Conservation (phyloP, 2,113 vertebrate genomes). For the Dascyllus trimaculatus region DNA sequence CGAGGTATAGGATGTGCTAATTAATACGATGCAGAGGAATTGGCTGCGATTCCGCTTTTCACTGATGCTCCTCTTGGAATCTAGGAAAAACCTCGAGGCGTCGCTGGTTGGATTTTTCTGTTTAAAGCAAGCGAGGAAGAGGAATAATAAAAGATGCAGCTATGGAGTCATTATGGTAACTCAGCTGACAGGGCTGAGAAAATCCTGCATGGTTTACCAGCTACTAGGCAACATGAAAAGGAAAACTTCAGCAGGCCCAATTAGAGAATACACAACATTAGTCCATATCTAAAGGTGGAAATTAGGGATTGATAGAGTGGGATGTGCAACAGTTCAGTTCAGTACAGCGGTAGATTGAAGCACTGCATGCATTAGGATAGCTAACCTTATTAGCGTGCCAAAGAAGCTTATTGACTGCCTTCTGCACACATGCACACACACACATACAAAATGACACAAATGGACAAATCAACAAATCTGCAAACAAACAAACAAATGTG, state of each 20-base stretch:
- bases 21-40: conserved; percentile 30
- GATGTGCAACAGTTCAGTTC: neutral
- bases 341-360: neutral
- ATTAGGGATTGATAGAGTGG: neutral
- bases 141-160: conserved; percentile 27
- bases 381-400: conserved; percentile 62
- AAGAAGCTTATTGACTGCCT: conserved; percentile 67
- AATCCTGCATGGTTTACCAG: conserved; percentile 14
- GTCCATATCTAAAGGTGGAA: neutral
- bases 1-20: conserved; percentile 2
- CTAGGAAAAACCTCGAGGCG: conserved; percentile 27
- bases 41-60: neutral
- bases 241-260: neutral
- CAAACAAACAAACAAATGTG: neutral
- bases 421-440: conserved; percentile 56
- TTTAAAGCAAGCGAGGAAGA: conserved; percentile 27
- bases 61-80: conserved; percentile 12
- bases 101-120: neutral
- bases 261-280: neutral
- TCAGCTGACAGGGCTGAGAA: conserved; percentile 19
- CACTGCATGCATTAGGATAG: conserved; percentile 42
- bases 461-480: conserved; percentile 35
- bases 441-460: conserved; percentile 50
- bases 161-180: conserved; percentile 33
- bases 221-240: conserved; percentile 13